phyloP scores from a whole-genome alignment of 2,797 vertebrate genomes.

The Chelidonichthys spinosus region DNA sequence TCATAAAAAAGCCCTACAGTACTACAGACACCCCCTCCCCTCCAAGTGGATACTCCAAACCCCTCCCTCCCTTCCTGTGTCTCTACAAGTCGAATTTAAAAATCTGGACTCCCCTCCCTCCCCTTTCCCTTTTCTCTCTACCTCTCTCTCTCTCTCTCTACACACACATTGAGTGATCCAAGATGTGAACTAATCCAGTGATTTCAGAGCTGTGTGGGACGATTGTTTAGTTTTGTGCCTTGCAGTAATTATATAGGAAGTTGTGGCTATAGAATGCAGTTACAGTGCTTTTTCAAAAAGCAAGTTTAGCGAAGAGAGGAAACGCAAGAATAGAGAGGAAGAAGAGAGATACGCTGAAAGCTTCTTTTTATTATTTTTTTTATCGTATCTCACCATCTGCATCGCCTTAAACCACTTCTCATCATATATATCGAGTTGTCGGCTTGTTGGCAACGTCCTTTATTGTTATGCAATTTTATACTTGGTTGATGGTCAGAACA shows the following conservation, averaged over 20 bases:
- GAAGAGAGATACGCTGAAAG: background rate
- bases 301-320: slow-evolving; percentile 24
- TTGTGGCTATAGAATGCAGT: slow-evolving; percentile 76
- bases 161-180: slow-evolving; percentile 78
- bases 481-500: background rate
- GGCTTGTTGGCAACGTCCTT: too few species aligned
- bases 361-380: background rate
- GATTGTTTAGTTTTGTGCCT: slow-evolving; percentile 85
- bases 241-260: slow-evolving; percentile 87
- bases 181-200: slow-evolving; percentile 85
- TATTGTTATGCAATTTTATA: background rate
- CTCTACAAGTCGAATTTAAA: slow-evolving; percentile 81
- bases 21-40: slow-evolving; percentile 58
- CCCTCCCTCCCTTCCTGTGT: slow-evolving; percentile 87
- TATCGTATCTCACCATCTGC: background rate
- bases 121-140: slow-evolving; percentile 31
- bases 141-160: slow-evolving; percentile 19
- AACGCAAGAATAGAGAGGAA: slow-evolving; percentile 16
- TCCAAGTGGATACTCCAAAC: slow-evolving; percentile 81
- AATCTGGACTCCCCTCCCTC: slow-evolving; percentile 59
- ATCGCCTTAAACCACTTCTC: background rate
- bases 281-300: slow-evolving; percentile 54
- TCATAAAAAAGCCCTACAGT: slow-evolving; percentile 83
- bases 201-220: slow-evolving; percentile 81
- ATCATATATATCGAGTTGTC: too few species aligned